Evolutionary conservation across 1,140 invertebrate genomes (phyloP), one percentile per base, ranked within the genome.

Genomic region (Nylanderia fulva): DNA sequence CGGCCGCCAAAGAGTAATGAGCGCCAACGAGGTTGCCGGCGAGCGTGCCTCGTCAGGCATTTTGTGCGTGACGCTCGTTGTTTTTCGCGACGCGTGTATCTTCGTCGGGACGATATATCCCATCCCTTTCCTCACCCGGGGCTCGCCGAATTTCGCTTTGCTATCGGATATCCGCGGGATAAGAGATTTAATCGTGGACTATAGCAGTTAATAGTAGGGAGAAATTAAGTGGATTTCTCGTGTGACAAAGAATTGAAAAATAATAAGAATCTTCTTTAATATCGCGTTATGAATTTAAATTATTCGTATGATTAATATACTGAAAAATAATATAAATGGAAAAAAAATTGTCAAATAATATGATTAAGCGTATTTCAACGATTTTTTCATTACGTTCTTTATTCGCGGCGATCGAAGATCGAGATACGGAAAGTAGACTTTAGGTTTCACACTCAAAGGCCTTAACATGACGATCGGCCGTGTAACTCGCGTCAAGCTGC

Each of bases 1-100:
- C 74, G 79, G 61, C 80, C 87, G 60, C 86, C 90, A 85, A 84
- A 89, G 88, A 92, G 88, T 91, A 91, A 92, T 90, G 91, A 91
- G 85, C 86, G 48, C 76, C 85, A 80, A 89, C 88, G 82, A 89
- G 80, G 63, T 66, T 82, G 63, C 77, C 45, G 66, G 84, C 66
- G 66, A 85, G 77, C 84, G 63, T 63, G 64, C 48, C 87, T 84
- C 74, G 88, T 86, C 85, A 68, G 84, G 74, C 76, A 27, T 66
- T 80, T 72, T 66, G 69, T 72, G 84, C 87, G 87, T 84, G 85
- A 86, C 80, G 75, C 56, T 68, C 58, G 61, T 79, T 79, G 72
- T 61, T 74, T 45, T 48, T 48, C 42, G 42, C 48, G 71, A 83
- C 15, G 63, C 69, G 18, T 13, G 69, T 39, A 33, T 27, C 56